These are phyloP conservation scores for Cebus imitator DNA, from an alignment of 2,113 vertebrate genomes.

Conservation along the genomic window DNA sequence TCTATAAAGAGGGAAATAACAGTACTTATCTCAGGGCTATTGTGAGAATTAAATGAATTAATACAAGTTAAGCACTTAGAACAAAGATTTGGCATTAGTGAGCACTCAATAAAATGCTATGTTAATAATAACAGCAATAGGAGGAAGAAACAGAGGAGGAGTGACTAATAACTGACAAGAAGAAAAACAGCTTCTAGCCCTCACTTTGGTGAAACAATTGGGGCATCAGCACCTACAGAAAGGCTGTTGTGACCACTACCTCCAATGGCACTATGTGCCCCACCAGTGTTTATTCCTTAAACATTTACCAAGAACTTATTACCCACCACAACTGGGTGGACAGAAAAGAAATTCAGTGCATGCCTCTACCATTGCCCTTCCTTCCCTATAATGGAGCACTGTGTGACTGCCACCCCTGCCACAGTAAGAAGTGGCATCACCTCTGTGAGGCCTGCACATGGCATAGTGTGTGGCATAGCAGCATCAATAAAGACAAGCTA, in stretches of 20 bases:
- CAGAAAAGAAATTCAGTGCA: not conserved
- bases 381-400: not conserved
- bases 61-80: conserved; percentile 4
- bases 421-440: not conserved
- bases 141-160: not conserved
- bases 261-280: not conserved
- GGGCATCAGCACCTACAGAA: not conserved
- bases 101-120: not conserved
- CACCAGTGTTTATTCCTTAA: not conserved
- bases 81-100: not conserved
- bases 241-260: not conserved
- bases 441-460: not conserved
- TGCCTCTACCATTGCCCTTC: not conserved
- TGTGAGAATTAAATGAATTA: conserved; percentile 31
- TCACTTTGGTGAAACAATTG: not conserved
- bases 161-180: not conserved
- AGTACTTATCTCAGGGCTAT: conserved; percentile 20
- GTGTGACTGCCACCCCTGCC: not conserved
- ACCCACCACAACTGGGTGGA: not conserved
- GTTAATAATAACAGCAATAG: not conserved
- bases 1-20: not conserved
- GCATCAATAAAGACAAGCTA: not conserved
- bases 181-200: not conserved
- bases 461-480: not conserved
- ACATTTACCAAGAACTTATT: not conserved